These are phyloP conservation scores for Drosophila lacertosa DNA, from an alignment of 1,140 invertebrate species.

Conservation along the genomic window DNA sequence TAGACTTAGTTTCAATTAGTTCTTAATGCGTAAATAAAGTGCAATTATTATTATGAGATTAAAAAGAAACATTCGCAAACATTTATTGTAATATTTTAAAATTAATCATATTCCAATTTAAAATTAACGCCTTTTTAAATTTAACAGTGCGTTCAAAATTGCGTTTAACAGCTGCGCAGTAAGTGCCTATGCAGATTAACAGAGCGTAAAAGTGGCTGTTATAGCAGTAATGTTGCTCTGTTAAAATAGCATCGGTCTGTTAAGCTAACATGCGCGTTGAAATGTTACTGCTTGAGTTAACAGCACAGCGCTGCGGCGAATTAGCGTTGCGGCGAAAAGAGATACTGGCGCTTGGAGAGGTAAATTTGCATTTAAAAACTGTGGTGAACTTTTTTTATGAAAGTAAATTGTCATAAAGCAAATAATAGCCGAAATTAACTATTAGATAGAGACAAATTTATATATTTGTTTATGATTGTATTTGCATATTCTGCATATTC, in stretches of 20 bases:
- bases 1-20: constrained; percentile 34
- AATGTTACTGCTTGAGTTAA: not conserved
- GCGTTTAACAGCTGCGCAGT: not conserved
- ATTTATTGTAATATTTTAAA: not conserved
- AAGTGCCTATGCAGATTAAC: not conserved
- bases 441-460: too few relatives aligned
- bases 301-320: not conserved
- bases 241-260: constrained; percentile 8
- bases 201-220: constrained; percentile 1
- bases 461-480: too few relatives aligned
- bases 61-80: not conserved
- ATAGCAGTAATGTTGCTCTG: not conserved
- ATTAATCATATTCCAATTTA: not conserved
- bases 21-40: constrained; percentile 55
- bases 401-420: too few relatives aligned
- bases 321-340: not conserved
- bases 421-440: too few relatives aligned
- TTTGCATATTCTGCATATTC: too few relatives aligned
- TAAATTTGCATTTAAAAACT: not conserved
- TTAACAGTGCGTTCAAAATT: not conserved
- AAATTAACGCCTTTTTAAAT: not conserved
- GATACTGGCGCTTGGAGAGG: not conserved
- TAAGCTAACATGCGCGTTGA: not conserved
- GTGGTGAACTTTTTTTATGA: constrained; percentile 2
- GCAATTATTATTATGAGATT: constrained; percentile 50